These are phyloP conservation scores for Mungos mungo DNA, from an alignment of 2,113 vertebrate species.

Conservation along the genomic window DNA sequence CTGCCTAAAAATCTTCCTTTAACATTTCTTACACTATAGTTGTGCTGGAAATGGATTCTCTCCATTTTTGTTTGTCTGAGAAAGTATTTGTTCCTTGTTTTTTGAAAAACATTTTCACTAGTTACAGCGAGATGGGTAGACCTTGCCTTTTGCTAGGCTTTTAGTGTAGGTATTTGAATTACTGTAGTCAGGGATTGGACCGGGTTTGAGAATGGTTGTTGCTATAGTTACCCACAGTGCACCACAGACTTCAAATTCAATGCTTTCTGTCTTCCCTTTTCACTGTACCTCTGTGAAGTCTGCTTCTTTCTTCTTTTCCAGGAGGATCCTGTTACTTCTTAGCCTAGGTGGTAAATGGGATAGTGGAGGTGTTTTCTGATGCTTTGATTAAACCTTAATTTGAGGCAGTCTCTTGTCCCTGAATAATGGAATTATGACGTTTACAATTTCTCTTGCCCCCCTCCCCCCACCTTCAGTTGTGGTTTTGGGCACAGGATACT, in stretches of 20 bases:
- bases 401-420: neutral
- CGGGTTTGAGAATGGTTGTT: neutral
- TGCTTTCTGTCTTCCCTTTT: neutral
- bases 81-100: neutral
- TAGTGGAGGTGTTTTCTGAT: neutral
- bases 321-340: neutral
- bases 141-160: neutral
- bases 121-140: neutral
- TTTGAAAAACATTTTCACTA: neutral
- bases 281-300: neutral
- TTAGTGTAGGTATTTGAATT: neutral
- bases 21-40: neutral
- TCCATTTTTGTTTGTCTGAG: neutral
- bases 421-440: neutral
- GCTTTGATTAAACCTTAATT: neutral
- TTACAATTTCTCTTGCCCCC: neutral
- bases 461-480: neutral
- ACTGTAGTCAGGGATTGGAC: neutral
- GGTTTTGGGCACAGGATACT: neutral
- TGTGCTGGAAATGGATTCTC: neutral
- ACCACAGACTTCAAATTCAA: neutral
- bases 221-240: neutral
- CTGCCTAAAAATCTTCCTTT: neutral
- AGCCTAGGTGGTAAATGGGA: neutral
- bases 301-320: neutral